These are phyloP conservation scores for Psittacula echo DNA, from an alignment of 2,797 vertebrate species.

Conservation along the genomic window DNA sequence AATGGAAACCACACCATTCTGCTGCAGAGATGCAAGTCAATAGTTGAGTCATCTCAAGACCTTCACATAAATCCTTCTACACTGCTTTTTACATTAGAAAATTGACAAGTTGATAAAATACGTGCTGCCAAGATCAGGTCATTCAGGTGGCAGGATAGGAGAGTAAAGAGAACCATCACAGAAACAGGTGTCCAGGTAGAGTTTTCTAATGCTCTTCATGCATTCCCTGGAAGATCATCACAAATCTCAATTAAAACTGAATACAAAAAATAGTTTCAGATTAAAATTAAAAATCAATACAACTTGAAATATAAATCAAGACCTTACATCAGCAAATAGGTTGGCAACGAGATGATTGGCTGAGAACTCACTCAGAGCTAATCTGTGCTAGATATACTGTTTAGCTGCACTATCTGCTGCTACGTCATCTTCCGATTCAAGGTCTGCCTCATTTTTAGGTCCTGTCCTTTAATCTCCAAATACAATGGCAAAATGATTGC, in stretches of 20 bases:
- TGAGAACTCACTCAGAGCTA: not conserved
- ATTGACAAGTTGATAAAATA: not conserved
- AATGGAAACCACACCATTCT: constrained; percentile 63
- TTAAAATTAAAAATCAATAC: not conserved
- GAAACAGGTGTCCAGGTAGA: not conserved
- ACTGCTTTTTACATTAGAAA: constrained; percentile 4
- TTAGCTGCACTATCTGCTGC: not conserved
- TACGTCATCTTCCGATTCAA: not conserved
- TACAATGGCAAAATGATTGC: constrained; percentile 34
- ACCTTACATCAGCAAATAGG: not conserved
- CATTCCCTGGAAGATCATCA: not conserved
- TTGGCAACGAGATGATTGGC: not conserved
- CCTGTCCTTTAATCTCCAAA: not conserved
- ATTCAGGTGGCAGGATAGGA: not conserved
- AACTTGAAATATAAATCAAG: not conserved
- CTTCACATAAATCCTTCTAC: not conserved
- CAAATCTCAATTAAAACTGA: not conserved
- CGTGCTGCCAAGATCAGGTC: not conserved
- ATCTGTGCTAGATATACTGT: not conserved
- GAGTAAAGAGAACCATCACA: not conserved
- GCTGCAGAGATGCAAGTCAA: constrained; percentile 35
- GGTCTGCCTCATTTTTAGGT: not conserved
- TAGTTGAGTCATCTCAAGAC: constrained; percentile 25
- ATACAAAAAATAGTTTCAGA: not conserved
- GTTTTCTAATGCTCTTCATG: not conserved